Percentiles rank a stretch among this genome's conserved stretches.
phyloP scores from a whole-genome alignment of 2,113 vertebrate species.

The Choloepus hoffmanni region DNA sequence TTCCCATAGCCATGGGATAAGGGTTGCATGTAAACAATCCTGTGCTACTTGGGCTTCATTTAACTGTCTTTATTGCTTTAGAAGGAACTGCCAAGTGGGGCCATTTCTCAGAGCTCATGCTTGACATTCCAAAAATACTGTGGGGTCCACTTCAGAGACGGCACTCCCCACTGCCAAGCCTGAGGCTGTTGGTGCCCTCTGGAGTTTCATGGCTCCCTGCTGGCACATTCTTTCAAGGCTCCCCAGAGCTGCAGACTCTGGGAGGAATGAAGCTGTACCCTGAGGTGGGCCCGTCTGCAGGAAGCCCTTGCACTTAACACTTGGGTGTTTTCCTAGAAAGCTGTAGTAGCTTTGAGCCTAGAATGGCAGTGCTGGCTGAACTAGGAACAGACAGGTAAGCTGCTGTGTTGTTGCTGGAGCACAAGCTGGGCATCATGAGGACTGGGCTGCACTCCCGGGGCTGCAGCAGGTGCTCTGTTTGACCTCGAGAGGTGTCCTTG shows the following conservation, averaged over 20 bases:
- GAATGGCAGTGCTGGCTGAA: neutral
- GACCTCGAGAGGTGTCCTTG: neutral
- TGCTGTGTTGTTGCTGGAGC: neutral
- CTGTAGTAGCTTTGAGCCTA: neutral
- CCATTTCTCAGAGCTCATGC: conserved; percentile 75
- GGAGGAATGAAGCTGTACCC: conserved; percentile 48
- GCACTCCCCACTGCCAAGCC: conserved; percentile 55
- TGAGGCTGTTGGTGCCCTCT: conserved; percentile 66
- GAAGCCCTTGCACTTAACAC: conserved; percentile 58
- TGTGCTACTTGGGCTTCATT: conserved; percentile 77
- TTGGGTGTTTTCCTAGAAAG: conserved; percentile 58
- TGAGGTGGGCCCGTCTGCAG: conserved; percentile 45
- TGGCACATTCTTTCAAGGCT: conserved; percentile 71
- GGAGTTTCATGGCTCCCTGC: conserved; percentile 51
- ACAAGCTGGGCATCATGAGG: neutral
- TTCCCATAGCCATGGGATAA: conserved; percentile 73
- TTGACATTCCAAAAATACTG: conserved; percentile 82
- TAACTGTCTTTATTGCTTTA: conserved; percentile 75
- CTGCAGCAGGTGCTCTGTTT: neutral
- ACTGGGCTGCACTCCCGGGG: neutral
- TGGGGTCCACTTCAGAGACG: conserved; percentile 77
- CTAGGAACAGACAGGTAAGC: neutral
- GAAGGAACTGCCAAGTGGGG: conserved; percentile 73
- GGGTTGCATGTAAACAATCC: conserved; percentile 74
- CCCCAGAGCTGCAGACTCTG: neutral